These are phyloP conservation scores for Tetramorium parvispinum DNA, from an alignment of 1,140 invertebrate genomes.

Conservation along the genomic window DNA sequence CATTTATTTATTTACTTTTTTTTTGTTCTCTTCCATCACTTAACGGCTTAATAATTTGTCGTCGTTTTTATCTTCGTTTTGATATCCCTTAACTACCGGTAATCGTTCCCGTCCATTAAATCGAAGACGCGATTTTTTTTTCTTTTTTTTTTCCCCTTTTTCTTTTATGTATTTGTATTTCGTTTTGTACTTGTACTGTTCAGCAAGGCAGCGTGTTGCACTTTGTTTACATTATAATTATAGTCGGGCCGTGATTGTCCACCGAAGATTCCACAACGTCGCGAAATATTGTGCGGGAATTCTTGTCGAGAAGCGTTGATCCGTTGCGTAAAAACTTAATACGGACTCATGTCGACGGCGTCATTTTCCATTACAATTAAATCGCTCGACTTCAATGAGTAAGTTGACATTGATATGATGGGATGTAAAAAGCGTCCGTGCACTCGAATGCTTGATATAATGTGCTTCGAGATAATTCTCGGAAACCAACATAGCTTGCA, in stretches of 20 bases:
- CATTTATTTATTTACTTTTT: conserved; percentile 60
- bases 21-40: conserved; percentile 78
- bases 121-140: conserved; percentile 83
- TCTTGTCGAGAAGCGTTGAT: conserved; percentile 33
- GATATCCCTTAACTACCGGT: conserved; percentile 85
- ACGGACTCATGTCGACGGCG: conserved; percentile 8
- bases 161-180: conserved; percentile 85
- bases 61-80: conserved; percentile 67
- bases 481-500: neutral
- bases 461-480: neutral
- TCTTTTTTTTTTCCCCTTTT: conserved; percentile 58
- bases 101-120: conserved; percentile 84
- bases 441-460: conserved; percentile 44
- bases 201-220: conserved; percentile 86
- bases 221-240: conserved; percentile 85
- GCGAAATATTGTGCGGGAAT: conserved; percentile 65
- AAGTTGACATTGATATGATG: neutral
- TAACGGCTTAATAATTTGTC: conserved; percentile 73
- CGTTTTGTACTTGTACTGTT: conserved; percentile 87
- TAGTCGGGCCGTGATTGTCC: conserved; percentile 82
- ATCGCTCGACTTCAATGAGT: conserved; percentile 12
- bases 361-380: conserved; percentile 39
- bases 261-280: conserved; percentile 81
- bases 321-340: conserved; percentile 51
- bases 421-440: conserved; percentile 22